Evolutionary conservation across 1,140 invertebrate genomes (phyloP).

Genomic region (Latrodectus geometricus): DNA sequence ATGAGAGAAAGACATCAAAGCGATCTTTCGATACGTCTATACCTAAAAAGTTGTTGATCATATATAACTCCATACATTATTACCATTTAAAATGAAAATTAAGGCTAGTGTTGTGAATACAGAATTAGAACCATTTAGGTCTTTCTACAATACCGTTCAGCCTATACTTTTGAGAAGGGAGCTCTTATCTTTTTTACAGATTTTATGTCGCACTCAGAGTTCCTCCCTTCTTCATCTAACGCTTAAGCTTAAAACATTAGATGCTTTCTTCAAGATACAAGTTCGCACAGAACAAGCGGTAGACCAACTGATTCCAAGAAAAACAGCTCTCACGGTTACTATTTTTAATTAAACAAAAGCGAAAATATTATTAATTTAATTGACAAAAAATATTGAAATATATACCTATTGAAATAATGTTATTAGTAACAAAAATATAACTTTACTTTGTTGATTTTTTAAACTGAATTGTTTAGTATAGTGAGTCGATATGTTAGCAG

Average conservation of each 20-base stretch:
- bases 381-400: conserved; percentile 20
- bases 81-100: conserved; percentile 52
- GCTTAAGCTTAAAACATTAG: too few relatives aligned
- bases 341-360: conserved; percentile 23
- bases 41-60: conserved; percentile 41
- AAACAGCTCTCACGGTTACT: background rate
- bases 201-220: conserved; percentile 15
- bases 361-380: conserved; percentile 15
- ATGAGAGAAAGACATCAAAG: too few relatives aligned
- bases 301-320: background rate
- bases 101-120: conserved; percentile 37
- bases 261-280: too few relatives aligned
- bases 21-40: conserved; percentile 35
- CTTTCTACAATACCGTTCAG: too few relatives aligned
- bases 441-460: conserved; percentile 16
- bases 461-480: conserved; percentile 8
- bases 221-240: conserved; percentile 37
- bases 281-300: too few relatives aligned
- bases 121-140: too few relatives aligned
- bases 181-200: too few relatives aligned
- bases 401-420: conserved; percentile 20
- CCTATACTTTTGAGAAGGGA: too few relatives aligned
- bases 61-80: conserved; percentile 41
- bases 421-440: conserved; percentile 14
- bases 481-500: conserved; percentile 18